phyloP scores from a whole-genome alignment of 2,888 invertebrate species.

The Parnassius smintheus region DNA sequence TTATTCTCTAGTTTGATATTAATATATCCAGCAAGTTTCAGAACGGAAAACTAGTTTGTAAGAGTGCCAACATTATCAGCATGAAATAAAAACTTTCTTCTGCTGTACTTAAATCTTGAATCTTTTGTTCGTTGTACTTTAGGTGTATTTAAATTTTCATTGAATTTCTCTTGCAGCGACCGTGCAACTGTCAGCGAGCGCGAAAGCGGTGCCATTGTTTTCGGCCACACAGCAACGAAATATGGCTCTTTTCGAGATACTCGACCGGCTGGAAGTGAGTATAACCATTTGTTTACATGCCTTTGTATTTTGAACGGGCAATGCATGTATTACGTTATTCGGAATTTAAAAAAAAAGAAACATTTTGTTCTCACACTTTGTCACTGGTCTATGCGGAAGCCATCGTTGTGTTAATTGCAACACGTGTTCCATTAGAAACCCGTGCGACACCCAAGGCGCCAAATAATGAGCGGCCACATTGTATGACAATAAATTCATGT shows the following conservation, averaged over 20 bases:
- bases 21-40: not conserved
- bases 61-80: conserved; percentile 10
- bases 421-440: conserved; percentile 59
- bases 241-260: conserved; percentile 98
- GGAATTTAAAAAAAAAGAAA: conserved; percentile 1
- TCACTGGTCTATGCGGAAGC: conserved; percentile 27
- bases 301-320: conserved; percentile 17
- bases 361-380: conserved; percentile 46
- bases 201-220: conserved; percentile 95
- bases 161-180: conserved; percentile 84
- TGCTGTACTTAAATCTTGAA: conserved; percentile 18
- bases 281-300: conserved; percentile 38
- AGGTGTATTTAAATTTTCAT: conserved; percentile 37
- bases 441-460: conserved; percentile 42
- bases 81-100: conserved; percentile 19
- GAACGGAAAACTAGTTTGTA: conserved; percentile 10
- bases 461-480: conserved; percentile 45
- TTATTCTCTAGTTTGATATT: too few species aligned
- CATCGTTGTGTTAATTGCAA: conserved; percentile 61
- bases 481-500: conserved; percentile 55
- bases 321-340: conserved; percentile 37
- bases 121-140: conserved; percentile 23
- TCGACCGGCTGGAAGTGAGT: conserved; percentile 96
- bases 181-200: conserved; percentile 95
- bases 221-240: conserved; percentile 94